Evolutionary conservation across 2,888 invertebrate species (phyloP), one percentile per base, ranked within the genome.

Genomic region (Cephus rjabovi): DNA sequence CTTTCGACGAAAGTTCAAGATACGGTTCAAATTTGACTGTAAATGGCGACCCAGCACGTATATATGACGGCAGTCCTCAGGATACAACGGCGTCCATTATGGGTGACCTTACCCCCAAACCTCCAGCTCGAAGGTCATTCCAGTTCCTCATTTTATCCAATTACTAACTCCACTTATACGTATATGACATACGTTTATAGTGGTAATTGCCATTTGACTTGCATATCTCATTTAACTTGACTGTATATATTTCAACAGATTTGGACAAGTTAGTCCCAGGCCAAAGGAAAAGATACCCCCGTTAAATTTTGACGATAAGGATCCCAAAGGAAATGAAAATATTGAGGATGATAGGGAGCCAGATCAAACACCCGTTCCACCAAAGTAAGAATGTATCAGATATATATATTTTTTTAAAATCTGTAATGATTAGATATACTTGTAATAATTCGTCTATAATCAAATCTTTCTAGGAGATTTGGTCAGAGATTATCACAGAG

Each of bases 181-280:
- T 40, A 40, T 40, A 40, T 40, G 40, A 15, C 40, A 40, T 40
- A 40, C 23, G 23, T 40, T 40, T 23, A 40, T 40, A 23, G 40
- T 40, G 40, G 40, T 40, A 40, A 23, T 40, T 40, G 40, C 9
- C 40, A 40, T 40, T 40, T 40, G 40, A 15, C 15, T 23, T 23
- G 40, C 40, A 40, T 1, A 23, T 15, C 15, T 23, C 15, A 23
- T 40, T 40, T 40, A 40, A 40, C 40, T 76, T 78, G 76, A 76
- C 40, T 11, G 78, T 23, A 40, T 40, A 40, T 40, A 40, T 23
- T 40, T 15, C 35, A 9, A 37, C 34, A 90, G 90, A 75, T 90
- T 90, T 75, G 90, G 90, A 4, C 90, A 90, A 78, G 85, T 88
- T 12, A 90, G 89, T 71, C 87, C 90, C 69, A 89, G 87, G 76